Evolutionary conservation across 2,888 invertebrate species (phyloP).

Genomic region (Drosophila mulleri): DNA sequence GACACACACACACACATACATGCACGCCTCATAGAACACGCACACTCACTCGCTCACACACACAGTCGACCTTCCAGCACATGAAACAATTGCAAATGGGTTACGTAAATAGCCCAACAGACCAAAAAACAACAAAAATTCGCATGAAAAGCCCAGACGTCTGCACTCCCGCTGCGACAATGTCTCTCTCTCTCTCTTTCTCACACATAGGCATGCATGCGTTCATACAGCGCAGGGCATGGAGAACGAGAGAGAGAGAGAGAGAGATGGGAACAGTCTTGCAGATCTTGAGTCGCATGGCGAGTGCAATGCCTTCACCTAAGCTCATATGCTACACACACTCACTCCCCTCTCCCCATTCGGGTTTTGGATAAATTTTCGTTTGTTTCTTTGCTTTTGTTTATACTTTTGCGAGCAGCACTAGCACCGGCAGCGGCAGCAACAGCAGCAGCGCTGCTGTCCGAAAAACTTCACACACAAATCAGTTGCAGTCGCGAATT

Average conservation of each 20-base stretch:
- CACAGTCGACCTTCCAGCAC: slow-evolving; percentile 55
- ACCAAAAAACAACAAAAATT: slow-evolving; percentile 10
- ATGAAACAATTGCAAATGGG: slow-evolving; percentile 60
- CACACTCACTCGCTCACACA: slow-evolving; percentile 17
- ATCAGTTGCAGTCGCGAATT: slow-evolving; percentile 80
- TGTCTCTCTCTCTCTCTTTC: background rate
- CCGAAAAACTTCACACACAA: slow-evolving; percentile 64
- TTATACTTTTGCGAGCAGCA: slow-evolving; percentile 41
- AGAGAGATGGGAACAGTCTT: background rate
- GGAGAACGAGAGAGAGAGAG: background rate
- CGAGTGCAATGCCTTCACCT: slow-evolving; percentile 47
- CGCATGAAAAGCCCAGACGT: slow-evolving; percentile 37
- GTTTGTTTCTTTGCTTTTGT: slow-evolving; percentile 8
- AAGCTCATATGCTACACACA: slow-evolving; percentile 21
- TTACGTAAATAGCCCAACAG: slow-evolving; percentile 59
- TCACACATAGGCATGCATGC: background rate
- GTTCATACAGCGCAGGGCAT: background rate
- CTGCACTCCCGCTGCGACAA: slow-evolving; percentile 16
- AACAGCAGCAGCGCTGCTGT: slow-evolving; percentile 19
- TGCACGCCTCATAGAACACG: slow-evolving; percentile 50
- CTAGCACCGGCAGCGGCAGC: slow-evolving; percentile 1
- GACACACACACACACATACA: slow-evolving; percentile 2
- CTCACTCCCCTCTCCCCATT: background rate
- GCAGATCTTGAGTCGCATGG: slow-evolving; percentile 30
- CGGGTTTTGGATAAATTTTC: slow-evolving; percentile 2